A percentile compares a stretch with the other conserved stretches of the same genome.
Evolutionary conservation across 1,140 invertebrate species (phyloP).

Genomic region (Pissodes strobi): DNA sequence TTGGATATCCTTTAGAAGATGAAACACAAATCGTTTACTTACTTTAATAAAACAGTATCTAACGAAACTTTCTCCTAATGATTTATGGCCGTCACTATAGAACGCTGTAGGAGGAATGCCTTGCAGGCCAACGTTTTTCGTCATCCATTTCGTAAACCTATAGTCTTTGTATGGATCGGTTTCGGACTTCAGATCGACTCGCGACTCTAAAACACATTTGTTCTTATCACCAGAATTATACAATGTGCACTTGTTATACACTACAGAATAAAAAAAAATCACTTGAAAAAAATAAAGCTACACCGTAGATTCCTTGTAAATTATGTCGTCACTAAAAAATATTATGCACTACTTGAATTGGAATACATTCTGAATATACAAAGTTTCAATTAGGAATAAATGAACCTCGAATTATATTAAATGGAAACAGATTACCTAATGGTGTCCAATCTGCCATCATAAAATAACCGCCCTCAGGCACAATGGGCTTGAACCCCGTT

Average conservation of each 20-base stretch:
- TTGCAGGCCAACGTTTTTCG: conserved; percentile 88
- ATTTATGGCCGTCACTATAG: conserved; percentile 82
- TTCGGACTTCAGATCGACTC: conserved; percentile 69
- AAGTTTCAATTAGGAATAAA: too few relatives aligned
- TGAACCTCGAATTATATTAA: too few relatives aligned
- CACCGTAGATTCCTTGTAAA: too few relatives aligned
- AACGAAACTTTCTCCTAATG: conserved; percentile 84
- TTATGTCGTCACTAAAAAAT: too few relatives aligned
- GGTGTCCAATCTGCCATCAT: conserved; percentile 92
- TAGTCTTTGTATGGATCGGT: conserved; percentile 81
- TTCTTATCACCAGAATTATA: not conserved
- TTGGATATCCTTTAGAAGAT: too few relatives aligned
- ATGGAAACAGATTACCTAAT: too few relatives aligned
- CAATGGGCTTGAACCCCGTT: conserved; percentile 85
- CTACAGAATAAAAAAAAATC: too few relatives aligned
- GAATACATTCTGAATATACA: too few relatives aligned
- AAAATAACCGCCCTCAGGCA: conserved; percentile 97
- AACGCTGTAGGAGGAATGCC: conserved; percentile 95
- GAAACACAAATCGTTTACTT: too few relatives aligned
- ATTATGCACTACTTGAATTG: too few relatives aligned
- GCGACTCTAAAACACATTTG: conserved; percentile 57
- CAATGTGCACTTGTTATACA: too few relatives aligned
- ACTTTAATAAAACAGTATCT: conserved; percentile 95
- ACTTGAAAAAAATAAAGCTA: too few relatives aligned
- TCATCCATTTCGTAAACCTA: conserved; percentile 93